phyloP scores from a whole-genome alignment of 2,797 vertebrate species.

The Pangasius macronema region DNA sequence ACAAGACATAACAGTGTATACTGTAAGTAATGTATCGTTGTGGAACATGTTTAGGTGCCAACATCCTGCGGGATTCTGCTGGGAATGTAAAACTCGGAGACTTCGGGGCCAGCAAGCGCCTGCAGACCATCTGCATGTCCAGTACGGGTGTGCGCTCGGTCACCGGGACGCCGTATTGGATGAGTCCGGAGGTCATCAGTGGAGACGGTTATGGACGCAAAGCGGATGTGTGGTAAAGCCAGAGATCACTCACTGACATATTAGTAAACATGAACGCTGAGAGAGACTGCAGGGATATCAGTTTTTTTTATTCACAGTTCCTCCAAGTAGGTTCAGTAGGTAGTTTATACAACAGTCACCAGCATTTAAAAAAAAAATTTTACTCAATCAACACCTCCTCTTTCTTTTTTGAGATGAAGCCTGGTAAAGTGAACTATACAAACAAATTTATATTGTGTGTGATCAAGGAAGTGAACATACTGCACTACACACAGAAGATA shows the following conservation, averaged over 20 bases:
- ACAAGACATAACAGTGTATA: neutral
- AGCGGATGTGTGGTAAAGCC: conserved; percentile 92
- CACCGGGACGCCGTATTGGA: conserved; percentile 98
- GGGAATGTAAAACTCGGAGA: conserved; percentile 98
- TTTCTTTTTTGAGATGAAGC: no score
- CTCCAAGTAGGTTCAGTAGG: neutral
- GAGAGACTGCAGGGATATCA: neutral
- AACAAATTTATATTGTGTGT: no score
- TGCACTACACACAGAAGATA: neutral
- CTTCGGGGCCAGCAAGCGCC: conserved; percentile 95
- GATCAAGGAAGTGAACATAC: no score
- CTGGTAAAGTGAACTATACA: no score
- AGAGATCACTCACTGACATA: neutral
- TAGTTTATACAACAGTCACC: neutral
- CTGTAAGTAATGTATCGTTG: neutral
- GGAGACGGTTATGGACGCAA: conserved; percentile 97
- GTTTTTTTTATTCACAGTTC: neutral
- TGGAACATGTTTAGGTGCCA: conserved; percentile 69
- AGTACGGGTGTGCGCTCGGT: conserved; percentile 93
- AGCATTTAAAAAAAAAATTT: no score
- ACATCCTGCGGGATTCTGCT: conserved; percentile 87
- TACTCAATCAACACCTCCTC: no score
- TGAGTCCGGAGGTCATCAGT: conserved; percentile 98
- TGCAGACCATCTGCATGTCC: conserved; percentile 98
- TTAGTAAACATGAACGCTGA: neutral